Base-by-base conservation (phyloP, 2,888 invertebrate species). In the Eucera pruinosa region DNA sequence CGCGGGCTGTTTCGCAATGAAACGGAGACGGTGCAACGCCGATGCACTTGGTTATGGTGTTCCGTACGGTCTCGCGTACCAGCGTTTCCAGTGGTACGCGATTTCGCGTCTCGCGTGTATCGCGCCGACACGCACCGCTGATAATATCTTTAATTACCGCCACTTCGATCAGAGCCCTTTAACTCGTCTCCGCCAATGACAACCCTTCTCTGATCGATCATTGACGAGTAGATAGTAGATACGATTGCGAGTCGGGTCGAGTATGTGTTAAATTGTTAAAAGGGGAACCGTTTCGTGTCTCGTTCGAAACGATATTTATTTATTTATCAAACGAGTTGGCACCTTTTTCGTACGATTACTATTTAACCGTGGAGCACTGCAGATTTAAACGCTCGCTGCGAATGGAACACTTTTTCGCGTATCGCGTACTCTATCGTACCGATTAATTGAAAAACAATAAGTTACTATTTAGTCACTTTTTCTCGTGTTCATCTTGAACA, bases 141-240 rank as follows among this genome's bases (percentile, higher is more conserved):
- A 90, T 90, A 90, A 89, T 90, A 90, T 90, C 90, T 90, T 90
- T 90, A 90, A 90, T 90, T 90, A 90, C 90, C 86, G 68, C 82
- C 86, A 64, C 84, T 82, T 86, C 81, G 76, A 58, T 64, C 55
- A 66, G 67, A 68, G 74, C 68, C 55, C 69, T 52, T 30, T 84
- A 77, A 65, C 58, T 55, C 71, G 68, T 33, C 9, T 2, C 55
- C 15, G 5, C 5, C 54, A 7, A 54, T 30, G 60, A 20, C 18
- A 55, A 20, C 30, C 45, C 15, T 27, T 25, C 69, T 36, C 50
- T 58, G 76, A 77, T 73, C 36, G 54, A 81, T 75, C 67, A 60
- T 67, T 25, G 61, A 65, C 70, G 78, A 41, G 61, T 68, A 15
- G 36, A 39, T 41, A 41, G 61, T 68, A 15, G 36, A 39, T 41